phyloP scores from a whole-genome alignment of 2,888 invertebrate species.

The Meghimatium bilineatum region DNA sequence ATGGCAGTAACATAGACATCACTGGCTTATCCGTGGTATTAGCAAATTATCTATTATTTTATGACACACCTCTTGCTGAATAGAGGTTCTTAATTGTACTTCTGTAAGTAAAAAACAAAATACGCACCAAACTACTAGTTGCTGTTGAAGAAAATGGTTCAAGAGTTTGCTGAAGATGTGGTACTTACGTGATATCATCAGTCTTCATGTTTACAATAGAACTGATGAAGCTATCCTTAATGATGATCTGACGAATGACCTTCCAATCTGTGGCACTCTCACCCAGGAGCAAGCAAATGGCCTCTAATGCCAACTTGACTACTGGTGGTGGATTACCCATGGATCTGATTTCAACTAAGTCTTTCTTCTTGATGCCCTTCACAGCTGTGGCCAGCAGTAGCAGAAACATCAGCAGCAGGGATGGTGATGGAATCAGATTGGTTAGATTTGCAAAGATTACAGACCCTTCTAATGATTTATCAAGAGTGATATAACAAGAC shows the following conservation, averaged over 20 bases:
- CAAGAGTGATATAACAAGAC: neutral
- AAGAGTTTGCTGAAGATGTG: neutral
- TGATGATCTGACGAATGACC: slow-evolving; percentile 96
- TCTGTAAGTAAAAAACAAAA: too few relatives aligned
- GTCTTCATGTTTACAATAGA: slow-evolving; percentile 75
- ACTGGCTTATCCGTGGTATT: too few relatives aligned
- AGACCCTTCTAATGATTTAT: neutral
- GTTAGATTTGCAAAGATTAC: neutral
- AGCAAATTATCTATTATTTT: too few relatives aligned
- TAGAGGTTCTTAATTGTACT: too few relatives aligned
- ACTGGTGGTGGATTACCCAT: slow-evolving; percentile 99
- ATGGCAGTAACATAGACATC: too few relatives aligned
- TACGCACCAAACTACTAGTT: too few relatives aligned
- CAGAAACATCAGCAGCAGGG: slow-evolving; percentile 16
- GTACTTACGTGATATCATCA: slow-evolving; percentile 73
- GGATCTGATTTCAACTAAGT: slow-evolving; percentile 97
- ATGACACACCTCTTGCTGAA: too few relatives aligned
- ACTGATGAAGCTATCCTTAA: slow-evolving; percentile 87
- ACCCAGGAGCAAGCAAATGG: slow-evolving; percentile 97
- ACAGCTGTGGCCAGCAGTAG: slow-evolving; percentile 84
- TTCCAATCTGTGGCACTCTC: slow-evolving; percentile 99
- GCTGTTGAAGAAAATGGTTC: neutral
- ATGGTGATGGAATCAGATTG: slow-evolving; percentile 24
- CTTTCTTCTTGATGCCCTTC: slow-evolving; percentile 99
- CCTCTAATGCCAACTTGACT: slow-evolving; percentile 98